Evolutionary conservation across 30 jellyfish, hydroid and myxozoan species (phyloP), one percentile per base, ranked within the genome.

Genomic region (Clytia hemisphaerica): DNA sequence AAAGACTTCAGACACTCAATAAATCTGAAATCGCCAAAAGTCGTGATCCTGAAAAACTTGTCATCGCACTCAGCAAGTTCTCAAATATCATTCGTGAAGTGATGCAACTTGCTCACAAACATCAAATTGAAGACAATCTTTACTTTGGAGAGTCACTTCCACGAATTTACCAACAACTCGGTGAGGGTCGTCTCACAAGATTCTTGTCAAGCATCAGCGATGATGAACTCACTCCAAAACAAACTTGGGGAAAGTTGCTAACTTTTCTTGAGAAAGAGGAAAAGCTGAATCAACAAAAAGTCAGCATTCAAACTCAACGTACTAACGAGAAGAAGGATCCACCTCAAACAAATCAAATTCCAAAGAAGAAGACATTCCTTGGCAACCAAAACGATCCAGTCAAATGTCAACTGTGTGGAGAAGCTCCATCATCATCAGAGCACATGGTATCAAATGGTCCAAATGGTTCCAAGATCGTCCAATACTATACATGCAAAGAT

Each of bases 141-240:
- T 49, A 49, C 25, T 49, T 49, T 49, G 63, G 63, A n/a, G 63
- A 49, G 9, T 28, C 9, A 33, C 63, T 49, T 49, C 63, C 19
- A 49, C 63, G n/a, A n/a, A n/a, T n/a, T n/a, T n/a, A n/a, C n/a
- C n/a, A n/a, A n/a, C n/a, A n/a, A n/a, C n/a, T n/a, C 25, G 63
- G 63, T 49, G 63, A 49, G 19, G 63, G 32, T 33, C 19, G 14
- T n/a, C 63, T 49, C 19, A n/a, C 63, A 49, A 49, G 63, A 49
- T 49, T 28, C 32, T 49, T 49, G 63, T n/a, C 63, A 4, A 49
- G 14, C 63, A 49, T 49, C 18, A 49, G 63, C 25, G 63, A 49
- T 16, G 63, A 49, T n/a, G 63, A 49, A 6, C 63, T 49, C 25
- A 49, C 32, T 49, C 63, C 63, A n/a, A 49, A 49, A 49, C 32